Conservation (phyloP, 1,140 invertebrate genomes). For the Penaeus vannamei region DNA sequence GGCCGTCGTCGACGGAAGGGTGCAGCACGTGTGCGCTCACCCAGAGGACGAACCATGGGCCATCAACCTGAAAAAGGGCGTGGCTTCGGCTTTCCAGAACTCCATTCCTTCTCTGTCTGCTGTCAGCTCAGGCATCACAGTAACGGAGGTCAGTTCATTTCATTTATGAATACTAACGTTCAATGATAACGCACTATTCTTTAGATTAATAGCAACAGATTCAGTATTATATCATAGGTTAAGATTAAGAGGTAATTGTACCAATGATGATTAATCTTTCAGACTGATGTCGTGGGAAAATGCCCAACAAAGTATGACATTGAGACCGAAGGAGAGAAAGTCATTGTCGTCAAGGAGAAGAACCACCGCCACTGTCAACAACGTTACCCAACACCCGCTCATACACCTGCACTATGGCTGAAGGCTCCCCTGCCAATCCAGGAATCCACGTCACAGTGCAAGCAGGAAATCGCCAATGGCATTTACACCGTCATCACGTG, state of each 20-base stretch:
- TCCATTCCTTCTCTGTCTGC: slow-evolving; percentile 46
- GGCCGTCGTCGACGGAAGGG: slow-evolving; percentile 50
- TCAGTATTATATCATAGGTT: too few relatives aligned
- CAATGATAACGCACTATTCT: too few relatives aligned
- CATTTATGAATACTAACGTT: too few relatives aligned
- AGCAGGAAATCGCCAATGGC: slow-evolving; percentile 55
- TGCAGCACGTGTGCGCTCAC: slow-evolving; percentile 59
- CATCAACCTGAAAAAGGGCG: slow-evolving; percentile 63
- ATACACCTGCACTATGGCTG: slow-evolving; percentile 46
- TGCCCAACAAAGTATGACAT: slow-evolving; percentile 58
- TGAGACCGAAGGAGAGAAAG: slow-evolving; percentile 36
- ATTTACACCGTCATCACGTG: slow-evolving; percentile 51
- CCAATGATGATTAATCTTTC: neutral
- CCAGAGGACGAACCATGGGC: slow-evolving; percentile 47
- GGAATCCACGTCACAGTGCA: slow-evolving; percentile 51
- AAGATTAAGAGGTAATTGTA: neutral
- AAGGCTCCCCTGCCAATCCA: slow-evolving; percentile 55
- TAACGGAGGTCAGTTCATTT: slow-evolving; percentile 47
- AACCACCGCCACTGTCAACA: slow-evolving; percentile 56
- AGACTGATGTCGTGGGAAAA: slow-evolving; percentile 60
- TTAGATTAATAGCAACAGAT: too few relatives aligned
- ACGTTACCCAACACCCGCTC: slow-evolving; percentile 46
- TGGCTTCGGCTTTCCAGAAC: slow-evolving; percentile 60
- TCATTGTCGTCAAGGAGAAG: slow-evolving; percentile 54
- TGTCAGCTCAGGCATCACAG: slow-evolving; percentile 23